Conservation (phyloP, 2,797 vertebrate species). For the Myotis planiceps region DNA sequence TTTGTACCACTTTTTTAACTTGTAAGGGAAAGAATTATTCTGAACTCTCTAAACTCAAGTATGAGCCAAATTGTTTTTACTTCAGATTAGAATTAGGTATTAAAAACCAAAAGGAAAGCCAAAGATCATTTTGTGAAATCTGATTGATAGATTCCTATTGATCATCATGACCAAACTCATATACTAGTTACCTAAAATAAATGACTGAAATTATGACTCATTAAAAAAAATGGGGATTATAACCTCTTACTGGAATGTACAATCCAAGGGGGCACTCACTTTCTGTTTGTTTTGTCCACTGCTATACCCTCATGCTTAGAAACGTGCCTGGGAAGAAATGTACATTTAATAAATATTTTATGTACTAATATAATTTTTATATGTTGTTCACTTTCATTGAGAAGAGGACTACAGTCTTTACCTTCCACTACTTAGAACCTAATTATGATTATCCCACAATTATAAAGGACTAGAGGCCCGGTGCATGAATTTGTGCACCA, state of each 20-base stretch:
- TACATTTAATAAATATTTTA: not conserved
- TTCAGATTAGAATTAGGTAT: constrained; percentile 34
- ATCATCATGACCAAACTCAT: not conserved
- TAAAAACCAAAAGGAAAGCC: not conserved
- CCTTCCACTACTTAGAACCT: not conserved
- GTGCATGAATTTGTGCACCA: too few relatives aligned
- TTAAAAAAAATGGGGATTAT: not conserved
- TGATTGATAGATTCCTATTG: not conserved
- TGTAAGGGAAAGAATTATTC: not conserved
- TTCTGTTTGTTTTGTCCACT: not conserved
- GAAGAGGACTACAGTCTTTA: not conserved
- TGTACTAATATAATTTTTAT: not conserved
- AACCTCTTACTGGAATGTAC: not conserved
- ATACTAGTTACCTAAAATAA: not conserved
- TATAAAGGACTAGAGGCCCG: not conserved
- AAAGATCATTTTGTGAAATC: not conserved
- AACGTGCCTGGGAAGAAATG: not conserved
- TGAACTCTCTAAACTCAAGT: not conserved
- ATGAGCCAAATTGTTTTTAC: not conserved
- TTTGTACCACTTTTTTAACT: not conserved
- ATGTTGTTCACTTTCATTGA: not conserved
- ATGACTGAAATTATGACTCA: not conserved
- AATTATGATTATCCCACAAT: not conserved
- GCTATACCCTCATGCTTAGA: not conserved
- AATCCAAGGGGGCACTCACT: not conserved